Conservation (phyloP, 2,113 vertebrate species). For the Pangasianodon hypophthalmus region DNA sequence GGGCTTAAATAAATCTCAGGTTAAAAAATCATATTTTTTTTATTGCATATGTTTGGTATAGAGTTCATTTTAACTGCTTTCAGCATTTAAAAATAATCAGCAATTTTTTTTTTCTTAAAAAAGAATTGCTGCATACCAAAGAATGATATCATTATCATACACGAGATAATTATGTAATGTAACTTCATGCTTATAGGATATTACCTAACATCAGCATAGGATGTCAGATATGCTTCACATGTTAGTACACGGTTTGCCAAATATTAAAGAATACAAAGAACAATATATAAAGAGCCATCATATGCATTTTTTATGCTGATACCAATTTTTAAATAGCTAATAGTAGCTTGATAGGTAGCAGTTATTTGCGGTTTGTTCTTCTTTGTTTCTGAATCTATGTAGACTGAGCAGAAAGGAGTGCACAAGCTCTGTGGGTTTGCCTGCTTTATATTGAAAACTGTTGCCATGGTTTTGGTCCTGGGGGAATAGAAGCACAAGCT, state of each 20-base stretch:
- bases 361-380: not conserved
- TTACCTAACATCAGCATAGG: not conserved
- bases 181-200: not conserved
- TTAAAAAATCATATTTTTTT: not conserved
- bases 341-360: not conserved
- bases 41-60: not conserved
- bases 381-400: conserved; percentile 39
- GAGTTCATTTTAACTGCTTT: not conserved
- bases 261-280: not conserved
- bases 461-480: conserved; percentile 75
- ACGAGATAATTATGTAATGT: not conserved
- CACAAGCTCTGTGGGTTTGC: conserved; percentile 41
- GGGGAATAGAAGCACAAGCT: conserved; percentile 67
- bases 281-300: not conserved
- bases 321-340: not conserved
- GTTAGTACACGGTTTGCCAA: not conserved
- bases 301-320: not conserved
- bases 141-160: not conserved
- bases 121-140: not conserved
- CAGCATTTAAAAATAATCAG: not conserved
- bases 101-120: not conserved
- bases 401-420: conserved; percentile 40
- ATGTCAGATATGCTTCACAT: not conserved
- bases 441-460: conserved; percentile 63
- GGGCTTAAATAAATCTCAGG: not conserved